phyloP scores from a whole-genome alignment of 2,888 invertebrate genomes.

The Drosophila siamana region DNA sequence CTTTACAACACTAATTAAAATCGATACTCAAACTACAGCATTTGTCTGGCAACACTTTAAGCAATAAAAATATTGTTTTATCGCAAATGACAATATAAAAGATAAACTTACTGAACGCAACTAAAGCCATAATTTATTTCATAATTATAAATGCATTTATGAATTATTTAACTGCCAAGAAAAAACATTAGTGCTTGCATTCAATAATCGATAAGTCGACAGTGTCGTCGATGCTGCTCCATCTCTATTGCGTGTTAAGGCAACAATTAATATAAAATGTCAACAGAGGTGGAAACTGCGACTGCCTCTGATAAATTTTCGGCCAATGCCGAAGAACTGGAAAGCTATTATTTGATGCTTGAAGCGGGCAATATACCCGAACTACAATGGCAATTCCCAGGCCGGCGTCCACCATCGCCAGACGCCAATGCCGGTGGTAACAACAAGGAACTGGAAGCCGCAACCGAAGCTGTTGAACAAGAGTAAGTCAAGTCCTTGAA shows the following conservation, averaged over 20 bases:
- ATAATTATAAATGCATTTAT: too few species aligned
- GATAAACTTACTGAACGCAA: too few species aligned
- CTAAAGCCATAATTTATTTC: too few species aligned
- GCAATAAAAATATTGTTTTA: too few species aligned
- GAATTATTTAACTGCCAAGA: too few species aligned
- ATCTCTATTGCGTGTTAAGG: background rate
- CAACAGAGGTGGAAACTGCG: constrained; percentile 71
- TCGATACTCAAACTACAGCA: background rate
- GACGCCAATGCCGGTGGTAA: constrained; percentile 83
- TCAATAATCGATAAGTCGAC: too few species aligned
- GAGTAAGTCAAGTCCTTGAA: constrained; percentile 69
- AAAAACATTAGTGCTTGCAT: too few species aligned
- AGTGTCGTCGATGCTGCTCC: too few species aligned
- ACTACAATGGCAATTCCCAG: constrained; percentile 93
- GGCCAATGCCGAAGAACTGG: constrained; percentile 88
- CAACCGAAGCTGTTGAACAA: constrained; percentile 86
- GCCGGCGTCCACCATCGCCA: constrained; percentile 91
- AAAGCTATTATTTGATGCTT: constrained; percentile 89
- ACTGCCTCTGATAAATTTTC: constrained; percentile 70
- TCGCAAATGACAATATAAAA: too few species aligned
- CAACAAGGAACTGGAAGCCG: constrained; percentile 84
- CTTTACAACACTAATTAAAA: background rate
- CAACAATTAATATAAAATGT: constrained; percentile 39
- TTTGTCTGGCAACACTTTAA: background rate
- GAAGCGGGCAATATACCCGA: constrained; percentile 89